Base-by-base conservation (phyloP, 2,797 vertebrate genomes). In the Platyrinchus mystaceus region DNA sequence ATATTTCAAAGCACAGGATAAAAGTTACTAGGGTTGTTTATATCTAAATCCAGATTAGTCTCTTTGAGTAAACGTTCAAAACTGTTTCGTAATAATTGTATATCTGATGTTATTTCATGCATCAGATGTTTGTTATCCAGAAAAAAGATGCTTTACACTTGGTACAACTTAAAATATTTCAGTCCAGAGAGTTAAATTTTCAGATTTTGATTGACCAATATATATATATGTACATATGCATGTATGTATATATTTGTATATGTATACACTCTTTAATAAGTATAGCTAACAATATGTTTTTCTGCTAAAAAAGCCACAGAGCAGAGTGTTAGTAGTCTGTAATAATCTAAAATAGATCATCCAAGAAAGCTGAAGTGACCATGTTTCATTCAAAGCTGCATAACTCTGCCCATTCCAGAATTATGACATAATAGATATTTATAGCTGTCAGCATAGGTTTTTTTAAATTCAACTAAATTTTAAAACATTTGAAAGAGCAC, bases 381-480 rank as follows among this genome's bases (percentile, higher is more conserved):
- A 22, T 88, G 75, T 92, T 95, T 96, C 88, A 73, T 88, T 94
- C 41, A 84, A 94, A 95, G 84, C 95, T 94, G 76, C 64, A 44
- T 95, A 94, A 67, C 88, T 80, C 90, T 80, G 52, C 66, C 93
- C 81, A 26, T 89, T 95, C 96, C 55, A 71, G 87, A 85, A 83
- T 93, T 91, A 68, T 32, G 50, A 74, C 34, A 23, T 67, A 79
- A 82, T 73, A 94, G 81, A 71, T 84, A 89, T 87, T 69, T 96
- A 56, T 94, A 87, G 86, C 88, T 95, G 70, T 87, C 71, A 83
- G 28, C 46, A 73, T 60, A 84, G 21, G 27, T 58, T 84, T 92
- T 82, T 63, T 3, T n/a, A n/a, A 96, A 82, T 86, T 84, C 26
- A 81, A 59, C 56, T 21, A 11, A 59, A 83, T 92, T 92, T 96